phyloP scores from a whole-genome alignment of 2,797 vertebrate genomes.

The Cheirogaleus major region DNA sequence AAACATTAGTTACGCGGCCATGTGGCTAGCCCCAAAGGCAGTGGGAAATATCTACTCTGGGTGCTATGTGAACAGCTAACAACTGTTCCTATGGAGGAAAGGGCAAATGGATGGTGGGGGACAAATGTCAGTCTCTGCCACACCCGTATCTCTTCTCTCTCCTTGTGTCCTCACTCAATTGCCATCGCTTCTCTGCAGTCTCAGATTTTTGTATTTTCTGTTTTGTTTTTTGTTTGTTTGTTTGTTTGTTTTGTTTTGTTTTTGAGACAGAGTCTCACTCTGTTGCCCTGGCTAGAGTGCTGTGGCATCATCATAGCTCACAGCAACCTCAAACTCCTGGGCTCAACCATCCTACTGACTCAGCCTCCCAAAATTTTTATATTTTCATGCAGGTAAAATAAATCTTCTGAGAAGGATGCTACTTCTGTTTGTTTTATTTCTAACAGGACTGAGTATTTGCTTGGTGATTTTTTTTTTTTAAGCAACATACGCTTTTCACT shows the following conservation, averaged over 20 bases:
- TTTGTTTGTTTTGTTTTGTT: too few relatives aligned
- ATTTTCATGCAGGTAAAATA: not conserved
- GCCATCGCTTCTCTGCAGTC: too few relatives aligned
- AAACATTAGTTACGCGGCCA: fast-evolving
- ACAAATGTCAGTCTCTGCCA: not conserved
- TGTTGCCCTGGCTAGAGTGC: too few relatives aligned
- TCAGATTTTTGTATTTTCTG: not conserved
- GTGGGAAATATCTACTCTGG: not conserved
- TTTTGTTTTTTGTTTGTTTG: too few relatives aligned
- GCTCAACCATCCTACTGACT: too few relatives aligned
- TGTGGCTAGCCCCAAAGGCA: not conserved
- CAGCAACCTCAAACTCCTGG: too few relatives aligned
- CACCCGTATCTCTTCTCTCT: not conserved
- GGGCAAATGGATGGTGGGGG: fast-evolving
- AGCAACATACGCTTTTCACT: not conserved
- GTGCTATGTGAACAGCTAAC: not conserved
- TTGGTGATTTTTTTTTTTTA: not conserved
- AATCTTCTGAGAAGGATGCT: not conserved
- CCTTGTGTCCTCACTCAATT: not conserved
- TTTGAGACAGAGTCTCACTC: too few relatives aligned
- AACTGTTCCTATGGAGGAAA: not conserved
- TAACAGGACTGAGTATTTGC: not conserved
- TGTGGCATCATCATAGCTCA: too few relatives aligned
- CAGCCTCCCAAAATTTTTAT: not conserved
- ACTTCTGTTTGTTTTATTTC: not conserved